Evolutionary conservation across 2,888 invertebrate genomes (phyloP).

Genomic region (Physocephala rufipes): DNA sequence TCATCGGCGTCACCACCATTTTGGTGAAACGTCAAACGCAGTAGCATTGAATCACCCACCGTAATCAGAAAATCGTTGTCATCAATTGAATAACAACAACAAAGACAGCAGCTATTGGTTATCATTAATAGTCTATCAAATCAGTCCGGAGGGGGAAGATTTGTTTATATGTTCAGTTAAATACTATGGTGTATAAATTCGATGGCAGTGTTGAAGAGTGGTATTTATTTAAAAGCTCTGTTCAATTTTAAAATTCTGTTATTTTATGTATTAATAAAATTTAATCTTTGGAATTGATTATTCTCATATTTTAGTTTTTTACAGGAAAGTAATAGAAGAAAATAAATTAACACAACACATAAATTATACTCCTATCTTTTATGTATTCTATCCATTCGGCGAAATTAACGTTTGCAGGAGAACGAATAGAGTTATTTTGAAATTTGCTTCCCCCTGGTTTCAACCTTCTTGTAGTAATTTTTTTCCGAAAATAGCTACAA

Average conservation of each 20-base stretch:
- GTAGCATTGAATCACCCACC: conserved; percentile 29
- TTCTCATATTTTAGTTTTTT: no score
- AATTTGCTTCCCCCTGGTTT: no score
- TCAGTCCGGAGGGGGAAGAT: no score
- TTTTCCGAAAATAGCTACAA: no score
- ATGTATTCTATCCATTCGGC: no score
- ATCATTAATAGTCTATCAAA: not conserved
- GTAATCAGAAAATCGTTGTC: conserved; percentile 24
- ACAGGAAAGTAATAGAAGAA: no score
- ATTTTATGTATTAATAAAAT: no score
- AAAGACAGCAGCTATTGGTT: not conserved
- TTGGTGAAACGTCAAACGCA: conserved; percentile 39
- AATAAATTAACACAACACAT: no score
- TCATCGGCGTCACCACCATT: conserved; percentile 37
- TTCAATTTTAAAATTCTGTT: not conserved
- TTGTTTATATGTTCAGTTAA: conserved; percentile 4
- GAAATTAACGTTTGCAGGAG: no score
- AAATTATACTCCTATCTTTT: no score
- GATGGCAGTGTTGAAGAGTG: not conserved
- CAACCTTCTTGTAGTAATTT: no score
- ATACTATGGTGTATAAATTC: not conserved
- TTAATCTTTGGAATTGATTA: not conserved
- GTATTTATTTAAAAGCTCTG: not conserved
- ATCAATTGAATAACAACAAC: conserved; percentile 24
- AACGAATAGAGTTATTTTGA: no score